Percentiles rank a stretch among this genome's conserved stretches.
Evolutionary conservation across 2,113 vertebrate genomes (phyloP).

Genomic region (Cyprinodon tularosa): DNA sequence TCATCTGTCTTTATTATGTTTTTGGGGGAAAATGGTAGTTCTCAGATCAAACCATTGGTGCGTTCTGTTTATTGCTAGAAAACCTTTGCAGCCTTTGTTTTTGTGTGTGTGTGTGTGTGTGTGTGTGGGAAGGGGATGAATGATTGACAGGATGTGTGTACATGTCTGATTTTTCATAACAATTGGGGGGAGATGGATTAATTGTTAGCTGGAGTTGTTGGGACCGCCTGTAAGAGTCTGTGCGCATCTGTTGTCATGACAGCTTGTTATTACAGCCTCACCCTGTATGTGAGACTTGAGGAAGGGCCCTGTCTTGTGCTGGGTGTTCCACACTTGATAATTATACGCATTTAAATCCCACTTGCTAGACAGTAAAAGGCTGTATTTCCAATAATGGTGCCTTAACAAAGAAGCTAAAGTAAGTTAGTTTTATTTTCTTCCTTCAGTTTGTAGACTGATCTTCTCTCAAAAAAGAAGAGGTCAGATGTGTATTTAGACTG

Average conservation of each 20-base stretch:
- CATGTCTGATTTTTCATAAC: conserved; percentile 34
- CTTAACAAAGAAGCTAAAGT: conserved; percentile 22
- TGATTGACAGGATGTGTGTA: conserved; percentile 23
- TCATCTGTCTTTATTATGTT: conserved; percentile 57
- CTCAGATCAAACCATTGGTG: conserved; percentile 2
- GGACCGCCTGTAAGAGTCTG: conserved; percentile 32
- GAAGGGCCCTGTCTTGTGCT: conserved; percentile 49
- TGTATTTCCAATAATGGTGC: conserved; percentile 26
- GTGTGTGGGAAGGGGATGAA: conserved; percentile 29
- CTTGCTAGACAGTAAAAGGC: conserved; percentile 43
- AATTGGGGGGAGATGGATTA: conserved; percentile 28
- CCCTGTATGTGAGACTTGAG: conserved; percentile 50
- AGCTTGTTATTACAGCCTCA: conserved; percentile 65
- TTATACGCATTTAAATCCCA: conserved; percentile 60
- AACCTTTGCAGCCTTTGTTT: conserved; percentile 30
- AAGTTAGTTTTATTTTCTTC: conserved; percentile 23
- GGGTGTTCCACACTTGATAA: conserved; percentile 52
- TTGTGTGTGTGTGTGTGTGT: conserved; percentile 3
- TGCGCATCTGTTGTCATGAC: conserved; percentile 43
- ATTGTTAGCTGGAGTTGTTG: conserved; percentile 41
- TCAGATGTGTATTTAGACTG: conserved; percentile 26
- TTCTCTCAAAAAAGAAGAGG: conserved; percentile 12
- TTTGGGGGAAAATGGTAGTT: conserved; percentile 28
- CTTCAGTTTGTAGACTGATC: conserved; percentile 15
- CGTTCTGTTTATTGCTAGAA: conserved; percentile 30